Conservation (phyloP, 2,888 invertebrate species). For the Volucella inflata region DNA sequence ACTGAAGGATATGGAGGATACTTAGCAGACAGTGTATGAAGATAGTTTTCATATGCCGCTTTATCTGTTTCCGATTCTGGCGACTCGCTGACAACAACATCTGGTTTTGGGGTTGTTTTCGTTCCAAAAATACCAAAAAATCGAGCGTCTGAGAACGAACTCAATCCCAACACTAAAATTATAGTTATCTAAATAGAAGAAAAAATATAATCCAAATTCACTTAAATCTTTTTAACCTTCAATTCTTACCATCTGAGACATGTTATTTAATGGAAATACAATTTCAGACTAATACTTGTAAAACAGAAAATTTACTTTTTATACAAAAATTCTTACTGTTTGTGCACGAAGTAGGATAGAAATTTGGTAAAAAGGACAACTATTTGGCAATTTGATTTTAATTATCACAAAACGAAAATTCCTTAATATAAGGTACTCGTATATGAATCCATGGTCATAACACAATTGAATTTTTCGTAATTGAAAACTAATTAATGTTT, state of each 20-base stretch:
- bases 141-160: slow-evolving; percentile 9
- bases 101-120: slow-evolving; percentile 35
- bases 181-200: slow-evolving; percentile 22
- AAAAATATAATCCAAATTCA: not conserved
- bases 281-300: slow-evolving; percentile 4
- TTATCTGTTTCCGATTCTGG: slow-evolving; percentile 11
- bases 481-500: too few species aligned
- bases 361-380: not conserved
- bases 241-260: slow-evolving; percentile 41
- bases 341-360: not conserved
- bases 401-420: too few species aligned
- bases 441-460: too few species aligned
- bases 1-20: slow-evolving; percentile 10
- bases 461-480: too few species aligned
- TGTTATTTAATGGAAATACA: slow-evolving; percentile 5
- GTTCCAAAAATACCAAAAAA: slow-evolving; percentile 62
- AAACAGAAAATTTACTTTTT: slow-evolving; percentile 9
- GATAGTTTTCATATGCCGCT: slow-evolving; percentile 51
- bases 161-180: slow-evolving; percentile 20
- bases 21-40: slow-evolving; percentile 23
- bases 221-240: not conserved
- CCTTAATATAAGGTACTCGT: too few species aligned
- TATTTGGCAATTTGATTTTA: too few species aligned
- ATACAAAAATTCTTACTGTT: slow-evolving; percentile 4
- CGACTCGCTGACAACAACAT: slow-evolving; percentile 27